Conservation (phyloP, 2,797 vertebrate species). For the Prionace glauca region DNA sequence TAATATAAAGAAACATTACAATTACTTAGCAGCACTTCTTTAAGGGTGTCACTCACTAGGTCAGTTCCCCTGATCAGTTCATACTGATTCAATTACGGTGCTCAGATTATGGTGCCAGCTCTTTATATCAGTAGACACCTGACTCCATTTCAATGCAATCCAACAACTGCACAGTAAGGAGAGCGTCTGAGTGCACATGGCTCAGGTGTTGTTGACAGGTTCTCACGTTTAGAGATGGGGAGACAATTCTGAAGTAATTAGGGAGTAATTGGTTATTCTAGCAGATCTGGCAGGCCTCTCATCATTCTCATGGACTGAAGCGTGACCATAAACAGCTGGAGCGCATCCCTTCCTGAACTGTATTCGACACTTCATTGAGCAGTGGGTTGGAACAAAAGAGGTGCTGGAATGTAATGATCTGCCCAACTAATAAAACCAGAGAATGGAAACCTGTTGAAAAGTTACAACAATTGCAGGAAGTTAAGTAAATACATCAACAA, state of each 20-base stretch:
- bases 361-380: constrained; percentile 13
- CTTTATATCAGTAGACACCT: not conserved
- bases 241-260: constrained; percentile 23
- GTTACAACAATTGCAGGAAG: not conserved
- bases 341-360: not conserved
- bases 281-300: not conserved
- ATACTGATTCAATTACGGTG: not conserved
- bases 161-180: not conserved
- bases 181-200: not conserved
- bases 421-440: constrained; percentile 16
- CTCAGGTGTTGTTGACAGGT: not conserved
- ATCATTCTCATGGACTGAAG: constrained; percentile 5
- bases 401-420: constrained; percentile 14
- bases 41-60: not conserved
- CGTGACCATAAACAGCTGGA: constrained; percentile 12
- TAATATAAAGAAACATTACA: not conserved
- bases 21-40: not conserved
- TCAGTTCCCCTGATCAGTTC: not conserved
- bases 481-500: not conserved
- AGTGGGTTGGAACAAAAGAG: constrained; percentile 18
- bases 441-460: constrained; percentile 15
- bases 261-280: constrained; percentile 21
- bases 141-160: constrained; percentile 2
- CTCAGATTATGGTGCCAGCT: not conserved
- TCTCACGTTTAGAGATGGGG: constrained; percentile 4